Evolutionary conservation across 1,140 invertebrate genomes (phyloP).

Genomic region (Andricus grossulariae): DNA sequence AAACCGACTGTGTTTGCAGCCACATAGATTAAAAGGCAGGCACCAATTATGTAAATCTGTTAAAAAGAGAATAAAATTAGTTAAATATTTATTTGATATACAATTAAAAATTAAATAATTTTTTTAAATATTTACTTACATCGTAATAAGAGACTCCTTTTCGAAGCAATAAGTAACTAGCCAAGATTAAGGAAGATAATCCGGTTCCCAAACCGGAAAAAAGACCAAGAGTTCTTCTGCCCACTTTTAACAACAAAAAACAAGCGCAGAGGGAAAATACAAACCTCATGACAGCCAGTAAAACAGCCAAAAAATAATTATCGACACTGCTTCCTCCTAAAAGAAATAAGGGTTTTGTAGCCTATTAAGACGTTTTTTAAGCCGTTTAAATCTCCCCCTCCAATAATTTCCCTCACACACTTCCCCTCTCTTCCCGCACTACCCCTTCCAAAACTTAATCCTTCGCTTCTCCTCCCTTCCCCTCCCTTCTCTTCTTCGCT

Average conservation of each 20-base stretch:
- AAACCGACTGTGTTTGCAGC: slow-evolving; percentile 83
- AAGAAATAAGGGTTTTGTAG: not conserved
- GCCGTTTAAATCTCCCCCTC: not conserved
- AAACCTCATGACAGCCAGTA: slow-evolving; percentile 80
- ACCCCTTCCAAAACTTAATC: no score
- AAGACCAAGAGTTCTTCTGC: slow-evolving; percentile 79
- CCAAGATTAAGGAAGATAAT: slow-evolving; percentile 78
- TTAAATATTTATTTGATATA: not conserved
- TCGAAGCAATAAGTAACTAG: slow-evolving; percentile 75
- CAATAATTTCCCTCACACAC: not conserved
- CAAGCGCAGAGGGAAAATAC: slow-evolving; percentile 80
- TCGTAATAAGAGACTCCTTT: slow-evolving; percentile 67
- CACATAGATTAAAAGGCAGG: slow-evolving; percentile 80
- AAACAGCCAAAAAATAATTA: slow-evolving; percentile 77
- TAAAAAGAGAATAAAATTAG: slow-evolving; percentile 35
- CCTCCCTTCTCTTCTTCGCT: no score
- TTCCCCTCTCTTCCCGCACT: not conserved
- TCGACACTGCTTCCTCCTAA: slow-evolving; percentile 63
- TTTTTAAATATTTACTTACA: slow-evolving; percentile 49
- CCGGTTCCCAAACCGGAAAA: slow-evolving; percentile 81
- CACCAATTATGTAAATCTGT: slow-evolving; percentile 73
- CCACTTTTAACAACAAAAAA: slow-evolving; percentile 78
- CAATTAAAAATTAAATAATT: not conserved
- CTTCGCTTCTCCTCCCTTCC: no score
- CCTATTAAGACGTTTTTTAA: no score